A percentile compares a stretch with the other conserved stretches of the same genome.
These are phyloP conservation scores for Mormoops blainvillei DNA, from an alignment of 2,113 vertebrate species.

Conservation along the genomic window DNA sequence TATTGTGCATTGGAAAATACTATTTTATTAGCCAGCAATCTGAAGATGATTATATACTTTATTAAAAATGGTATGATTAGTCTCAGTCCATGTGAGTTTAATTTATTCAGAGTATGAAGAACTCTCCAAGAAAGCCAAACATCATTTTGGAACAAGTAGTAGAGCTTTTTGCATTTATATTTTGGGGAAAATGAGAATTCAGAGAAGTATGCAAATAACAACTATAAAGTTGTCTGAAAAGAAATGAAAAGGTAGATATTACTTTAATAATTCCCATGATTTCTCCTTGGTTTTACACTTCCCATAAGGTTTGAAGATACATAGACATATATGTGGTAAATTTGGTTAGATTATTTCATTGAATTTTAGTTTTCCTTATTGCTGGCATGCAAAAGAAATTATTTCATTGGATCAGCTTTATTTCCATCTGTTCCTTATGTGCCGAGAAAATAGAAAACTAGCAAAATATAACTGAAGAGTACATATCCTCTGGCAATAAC, in stretches of 20 bases:
- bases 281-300: constrained; percentile 32
- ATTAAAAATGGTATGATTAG: not conserved
- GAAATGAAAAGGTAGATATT: constrained; percentile 66
- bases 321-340: constrained; percentile 6
- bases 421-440: constrained; percentile 71
- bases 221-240: constrained; percentile 51
- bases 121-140: not conserved
- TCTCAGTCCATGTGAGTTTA: not conserved
- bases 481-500: constrained; percentile 74
- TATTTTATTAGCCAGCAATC: not conserved
- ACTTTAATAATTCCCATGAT: constrained; percentile 64
- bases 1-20: not conserved
- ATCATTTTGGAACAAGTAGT: constrained; percentile 23
- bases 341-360: constrained; percentile 59
- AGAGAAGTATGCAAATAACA: constrained; percentile 55
- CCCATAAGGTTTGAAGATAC: constrained; percentile 65
- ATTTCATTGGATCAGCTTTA: constrained; percentile 68
- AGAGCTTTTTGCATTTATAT: constrained; percentile 28
- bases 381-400: constrained; percentile 54
- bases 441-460: constrained; percentile 68
- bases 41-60: not conserved
- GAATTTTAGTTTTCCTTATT: constrained; percentile 68
- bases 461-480: constrained; percentile 61
- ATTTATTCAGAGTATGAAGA: constrained; percentile 31
- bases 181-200: constrained; percentile 45